Base-by-base conservation (phyloP, 2,113 vertebrate genomes). In the Nyctereutes procyonoides region DNA sequence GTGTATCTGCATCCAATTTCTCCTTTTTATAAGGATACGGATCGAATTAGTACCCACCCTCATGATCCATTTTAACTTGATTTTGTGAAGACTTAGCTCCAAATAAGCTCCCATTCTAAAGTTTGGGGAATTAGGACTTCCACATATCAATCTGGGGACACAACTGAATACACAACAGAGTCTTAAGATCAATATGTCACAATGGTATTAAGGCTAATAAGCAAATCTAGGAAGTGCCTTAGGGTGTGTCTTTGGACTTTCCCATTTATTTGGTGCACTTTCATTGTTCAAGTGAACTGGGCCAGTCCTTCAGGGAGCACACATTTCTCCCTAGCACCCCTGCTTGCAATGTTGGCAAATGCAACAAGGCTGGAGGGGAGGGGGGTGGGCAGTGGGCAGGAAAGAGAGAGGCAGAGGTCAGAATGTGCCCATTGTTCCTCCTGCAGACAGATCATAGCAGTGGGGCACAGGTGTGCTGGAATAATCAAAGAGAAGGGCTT, bases 391-490 rank as follows among this genome's bases (percentile, higher is more conserved):
- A 7, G 43, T 7, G 43, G 43, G 43, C 43, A 43, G 30, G 43
- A 77, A 1, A 26, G 26, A 3, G 22, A 28, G 9, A 3, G 1
- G 32, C 9, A 43, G 32, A 32, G 5, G n/a, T n/a, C 8, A n/a
- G 63, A 19, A 11, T 0, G 24, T 0, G 24, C 10, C 1, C 6
- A 2, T 35, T 9, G 1, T 8, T 30, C 4, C 2, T 51, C 43
- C 24, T 24, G 19, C 11, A 19, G 15, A 17, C 10, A 24, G 48
- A 17, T 17, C 30, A 3, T 1, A 8, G 51, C 24, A 43, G 32
- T 51, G 20, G 65, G 30, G 8, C 65, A 79, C 22, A 48, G 22
- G 22, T 30, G 28, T 6, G 28, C 26, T 10, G 6, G 17, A 48
- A 55, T 38, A 15, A 56, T 24, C 11, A 71, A 26, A 73, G 17